Evolutionary conservation across 2,797 vertebrate species (phyloP).

Genomic region (Brotula barbata): DNA sequence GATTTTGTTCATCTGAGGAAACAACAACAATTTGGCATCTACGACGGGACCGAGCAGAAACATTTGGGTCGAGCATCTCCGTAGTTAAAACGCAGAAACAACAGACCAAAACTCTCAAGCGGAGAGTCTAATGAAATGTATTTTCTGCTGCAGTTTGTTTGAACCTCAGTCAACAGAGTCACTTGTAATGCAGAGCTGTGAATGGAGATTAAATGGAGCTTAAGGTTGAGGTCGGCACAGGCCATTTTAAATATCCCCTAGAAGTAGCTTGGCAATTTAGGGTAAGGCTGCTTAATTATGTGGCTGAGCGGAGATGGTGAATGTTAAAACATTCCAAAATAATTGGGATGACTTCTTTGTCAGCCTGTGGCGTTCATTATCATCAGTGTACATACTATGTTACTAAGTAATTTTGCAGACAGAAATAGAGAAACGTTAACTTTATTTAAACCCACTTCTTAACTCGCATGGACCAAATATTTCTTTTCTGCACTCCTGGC

Average conservation of each 20-base stretch:
- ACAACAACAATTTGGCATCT: slow-evolving; percentile 27
- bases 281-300: slow-evolving; percentile 69
- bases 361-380: slow-evolving; percentile 31
- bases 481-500: slow-evolving; percentile 5
- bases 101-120: slow-evolving; percentile 20
- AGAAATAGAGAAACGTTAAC: slow-evolving; percentile 13
- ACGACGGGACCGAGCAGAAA: slow-evolving; percentile 26
- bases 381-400: slow-evolving; percentile 15
- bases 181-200: slow-evolving; percentile 46
- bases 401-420: slow-evolving; percentile 13
- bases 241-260: slow-evolving; percentile 55
- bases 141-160: slow-evolving; percentile 60
- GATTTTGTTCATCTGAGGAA: slow-evolving; percentile 41
- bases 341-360: slow-evolving; percentile 53
- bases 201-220: slow-evolving; percentile 59
- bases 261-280: slow-evolving; percentile 64
- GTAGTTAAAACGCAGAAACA: slow-evolving; percentile 40
- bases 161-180: slow-evolving; percentile 37
- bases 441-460: slow-evolving; percentile 6
- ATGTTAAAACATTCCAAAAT: slow-evolving; percentile 69
- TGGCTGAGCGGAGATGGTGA: slow-evolving; percentile 50
- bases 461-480: slow-evolving; percentile 19
- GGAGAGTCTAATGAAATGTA: slow-evolving; percentile 22
- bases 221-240: slow-evolving; percentile 54
- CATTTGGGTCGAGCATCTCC: slow-evolving; percentile 26